These are phyloP conservation scores for Polymixis lichenea DNA, from an alignment of 2,888 invertebrate species.

Conservation along the genomic window DNA sequence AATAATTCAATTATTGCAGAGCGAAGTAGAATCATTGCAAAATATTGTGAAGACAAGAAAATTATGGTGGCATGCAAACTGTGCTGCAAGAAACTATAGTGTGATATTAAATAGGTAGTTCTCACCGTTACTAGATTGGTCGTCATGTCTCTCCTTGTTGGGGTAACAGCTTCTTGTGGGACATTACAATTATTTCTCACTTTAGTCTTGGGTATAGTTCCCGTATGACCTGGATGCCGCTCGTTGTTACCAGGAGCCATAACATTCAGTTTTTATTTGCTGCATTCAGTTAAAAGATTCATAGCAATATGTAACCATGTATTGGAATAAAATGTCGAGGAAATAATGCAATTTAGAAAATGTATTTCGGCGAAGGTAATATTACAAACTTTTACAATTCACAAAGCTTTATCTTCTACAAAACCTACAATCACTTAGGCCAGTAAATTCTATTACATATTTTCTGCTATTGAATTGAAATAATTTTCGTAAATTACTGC, in stretches of 20 bases:
- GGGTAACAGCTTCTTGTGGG: slow-evolving; percentile 91
- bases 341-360: slow-evolving; percentile 34
- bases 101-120: slow-evolving; percentile 7
- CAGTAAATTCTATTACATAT: slow-evolving; percentile 36
- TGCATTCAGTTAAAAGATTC: slow-evolving; percentile 65
- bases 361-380: slow-evolving; percentile 31
- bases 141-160: slow-evolving; percentile 91
- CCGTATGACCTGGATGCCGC: slow-evolving; percentile 90
- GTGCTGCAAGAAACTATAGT: slow-evolving; percentile 2
- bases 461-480: slow-evolving; percentile 37
- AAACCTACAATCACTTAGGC: slow-evolving; percentile 42
- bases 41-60: slow-evolving; percentile 18
- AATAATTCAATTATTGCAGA: slow-evolving; percentile 3
- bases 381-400: slow-evolving; percentile 32
- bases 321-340: slow-evolving; percentile 53
- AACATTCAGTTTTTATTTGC: slow-evolving; percentile 76
- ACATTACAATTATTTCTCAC: slow-evolving; percentile 91
- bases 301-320: slow-evolving; percentile 60
- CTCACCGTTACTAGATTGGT: slow-evolving; percentile 88
- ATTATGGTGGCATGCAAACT: slow-evolving; percentile 20
- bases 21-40: slow-evolving; percentile 5
- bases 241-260: slow-evolving; percentile 90
- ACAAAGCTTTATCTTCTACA: slow-evolving; percentile 39
- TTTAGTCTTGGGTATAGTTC: slow-evolving; percentile 93
- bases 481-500: slow-evolving; percentile 37